Base-by-base conservation (phyloP, 1,140 invertebrate genomes). In the Andricus grossulariae region DNA sequence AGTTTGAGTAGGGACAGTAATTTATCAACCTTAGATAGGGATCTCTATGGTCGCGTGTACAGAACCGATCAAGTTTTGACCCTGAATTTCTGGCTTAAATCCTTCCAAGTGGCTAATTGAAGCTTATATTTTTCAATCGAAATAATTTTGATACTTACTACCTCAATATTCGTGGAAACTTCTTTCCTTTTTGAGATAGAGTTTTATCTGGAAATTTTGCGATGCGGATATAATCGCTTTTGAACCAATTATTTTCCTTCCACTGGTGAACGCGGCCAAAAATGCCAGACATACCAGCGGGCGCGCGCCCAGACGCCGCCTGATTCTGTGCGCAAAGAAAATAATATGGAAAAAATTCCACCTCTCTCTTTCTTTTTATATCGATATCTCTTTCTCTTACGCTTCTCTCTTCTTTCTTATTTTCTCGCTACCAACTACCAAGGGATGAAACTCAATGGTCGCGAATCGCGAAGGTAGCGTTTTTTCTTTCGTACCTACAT, bases 241-340 rank as follows among this genome's bases (percentile, higher is more conserved):
- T n/a, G 54, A 50, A 86, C 83, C 88, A 89, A 87, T 83, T 82
- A 66, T 89, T 89, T 84, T 60, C 60, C 88, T 15, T 73, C 32
- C 55, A 57, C 6, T 11, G 50, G 71, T 73, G 78, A 60, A 80
- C 76, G 77, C 76, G 82, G 82, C 77, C 84, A 85, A 88, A 88
- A 90, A 91, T 91, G 80, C 90, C 90, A 88, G 88, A 86, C 88
- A 91, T 91, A 88, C 90, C 90, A 88, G 83, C 84, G 85, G 89
- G 89, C 89, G 89, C 88, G 88, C 90, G 89, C 86, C 87, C 88
- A 90, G 89, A 90, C 89, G 89, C 89, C 87, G 88, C 86, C 88
- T 86, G 86, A 66, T 83, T 85, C 85, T 79, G 82, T 83, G 82
- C 82, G 83, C 82, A 85, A 85, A 84, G 83, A 88, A 89, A 91